phyloP scores from a whole-genome alignment of 2,888 invertebrate species.

The Xestobium rufovillosum region DNA sequence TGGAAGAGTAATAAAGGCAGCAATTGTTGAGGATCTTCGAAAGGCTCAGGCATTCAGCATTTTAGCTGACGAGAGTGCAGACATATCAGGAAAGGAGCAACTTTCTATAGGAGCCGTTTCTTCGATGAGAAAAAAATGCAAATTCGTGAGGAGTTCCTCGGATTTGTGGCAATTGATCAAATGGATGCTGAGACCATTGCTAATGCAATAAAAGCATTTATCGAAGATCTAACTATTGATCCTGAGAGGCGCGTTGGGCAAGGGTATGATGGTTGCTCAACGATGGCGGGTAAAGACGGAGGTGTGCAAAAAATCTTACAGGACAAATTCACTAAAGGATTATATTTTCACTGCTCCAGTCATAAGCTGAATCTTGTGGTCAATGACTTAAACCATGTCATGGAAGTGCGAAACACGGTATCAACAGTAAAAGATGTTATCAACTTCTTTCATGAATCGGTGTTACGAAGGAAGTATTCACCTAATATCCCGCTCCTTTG shows the following conservation, averaged over 20 bases:
- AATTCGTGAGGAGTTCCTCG: slow-evolving; percentile 25
- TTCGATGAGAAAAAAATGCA: slow-evolving; percentile 17
- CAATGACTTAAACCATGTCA: slow-evolving; percentile 21
- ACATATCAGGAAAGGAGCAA: slow-evolving; percentile 25
- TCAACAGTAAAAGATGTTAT: slow-evolving; percentile 21
- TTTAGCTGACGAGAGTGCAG: slow-evolving; percentile 26
- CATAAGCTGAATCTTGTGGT: too few relatives aligned
- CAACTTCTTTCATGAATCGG: slow-evolving; percentile 22
- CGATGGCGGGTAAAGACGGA: slow-evolving; percentile 28
- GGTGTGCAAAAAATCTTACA: too few relatives aligned
- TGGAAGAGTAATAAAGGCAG: neutral
- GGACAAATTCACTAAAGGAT: too few relatives aligned
- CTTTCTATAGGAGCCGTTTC: slow-evolving; percentile 22
- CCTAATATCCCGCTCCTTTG: slow-evolving; percentile 23
- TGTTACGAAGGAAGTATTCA: slow-evolving; percentile 22
- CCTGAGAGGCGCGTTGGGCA: too few relatives aligned
- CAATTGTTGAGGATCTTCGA: slow-evolving; percentile 1
- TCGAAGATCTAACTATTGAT: slow-evolving; percentile 23
- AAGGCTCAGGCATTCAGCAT: slow-evolving; percentile 18
- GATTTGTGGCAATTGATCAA: slow-evolving; percentile 24
- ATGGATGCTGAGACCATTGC: slow-evolving; percentile 26
- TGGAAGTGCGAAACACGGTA: slow-evolving; percentile 24
- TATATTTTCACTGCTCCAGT: too few relatives aligned
- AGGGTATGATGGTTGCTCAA: too few relatives aligned
- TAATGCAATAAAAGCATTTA: slow-evolving; percentile 21